phyloP scores from a whole-genome alignment of 2,113 vertebrate genomes.

The Mormyrus iriodes region DNA sequence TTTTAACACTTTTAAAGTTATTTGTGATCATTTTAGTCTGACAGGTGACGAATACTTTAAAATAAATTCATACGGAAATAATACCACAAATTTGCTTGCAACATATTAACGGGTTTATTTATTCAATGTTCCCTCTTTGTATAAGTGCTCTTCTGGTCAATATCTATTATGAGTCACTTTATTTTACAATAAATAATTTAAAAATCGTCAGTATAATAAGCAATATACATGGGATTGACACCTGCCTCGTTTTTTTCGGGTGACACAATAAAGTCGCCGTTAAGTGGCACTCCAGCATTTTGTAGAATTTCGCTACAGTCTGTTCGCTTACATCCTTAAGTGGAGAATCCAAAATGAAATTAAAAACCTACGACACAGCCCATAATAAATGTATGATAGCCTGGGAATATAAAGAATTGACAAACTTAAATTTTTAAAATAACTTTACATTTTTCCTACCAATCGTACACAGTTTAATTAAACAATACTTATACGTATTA shows the following conservation, averaged over 20 bases:
- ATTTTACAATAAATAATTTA: slow-evolving; percentile 26
- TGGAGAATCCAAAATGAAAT: slow-evolving; percentile 39
- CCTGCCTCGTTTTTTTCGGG: neutral
- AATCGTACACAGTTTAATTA: slow-evolving; percentile 51
- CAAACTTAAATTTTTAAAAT: slow-evolving; percentile 34
- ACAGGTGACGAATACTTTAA: neutral
- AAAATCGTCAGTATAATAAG: slow-evolving; percentile 17
- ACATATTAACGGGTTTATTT: slow-evolving; percentile 26
- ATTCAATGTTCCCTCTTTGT: slow-evolving; percentile 6
- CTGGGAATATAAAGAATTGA: slow-evolving; percentile 46
- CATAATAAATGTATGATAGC: slow-evolving; percentile 43
- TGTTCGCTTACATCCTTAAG: neutral
- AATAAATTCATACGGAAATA: neutral
- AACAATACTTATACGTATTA: slow-evolving; percentile 52
- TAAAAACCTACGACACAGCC: slow-evolving; percentile 40
- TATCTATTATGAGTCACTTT: slow-evolving; percentile 16
- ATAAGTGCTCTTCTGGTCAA: slow-evolving; percentile 15
- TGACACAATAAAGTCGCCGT: neutral
- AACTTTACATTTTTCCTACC: slow-evolving; percentile 25
- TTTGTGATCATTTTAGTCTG: neutral
- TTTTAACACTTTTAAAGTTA: neutral
- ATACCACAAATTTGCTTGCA: neutral
- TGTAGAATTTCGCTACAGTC: slow-evolving; percentile 5
- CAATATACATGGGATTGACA: slow-evolving; percentile 22
- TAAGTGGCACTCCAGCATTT: neutral